These are phyloP conservation scores for Eulacestoma nigropectus DNA, from an alignment of 2,113 vertebrate species.

Conservation along the genomic window DNA sequence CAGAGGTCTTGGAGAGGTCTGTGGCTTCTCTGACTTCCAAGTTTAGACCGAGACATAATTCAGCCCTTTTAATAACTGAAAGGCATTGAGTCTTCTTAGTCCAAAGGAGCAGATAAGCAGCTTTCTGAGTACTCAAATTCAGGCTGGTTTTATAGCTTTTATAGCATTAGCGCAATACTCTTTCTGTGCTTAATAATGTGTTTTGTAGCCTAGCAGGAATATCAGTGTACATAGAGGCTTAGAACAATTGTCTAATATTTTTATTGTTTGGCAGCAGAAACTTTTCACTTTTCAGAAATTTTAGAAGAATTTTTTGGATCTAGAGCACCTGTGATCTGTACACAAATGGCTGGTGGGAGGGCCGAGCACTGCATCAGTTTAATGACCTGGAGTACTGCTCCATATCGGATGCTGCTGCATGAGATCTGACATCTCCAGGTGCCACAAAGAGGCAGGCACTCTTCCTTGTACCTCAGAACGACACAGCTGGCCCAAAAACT, in stretches of 20 bases:
- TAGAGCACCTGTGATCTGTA: conserved; percentile 8
- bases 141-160: conserved; percentile 5
- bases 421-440: neutral
- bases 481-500: conserved; percentile 39
- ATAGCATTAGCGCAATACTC: neutral
- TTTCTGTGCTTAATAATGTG: neutral
- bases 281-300: neutral
- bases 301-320: neutral
- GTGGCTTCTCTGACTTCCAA: neutral
- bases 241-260: neutral
- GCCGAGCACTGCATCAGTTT: neutral
- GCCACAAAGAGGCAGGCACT: conserved; percentile 63
- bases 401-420: conserved; percentile 40
- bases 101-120: conserved; percentile 45
- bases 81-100: conserved; percentile 39
- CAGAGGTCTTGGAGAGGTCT: neutral
- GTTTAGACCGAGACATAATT: neutral
- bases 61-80: conserved; percentile 46
- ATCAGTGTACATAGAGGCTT: neutral
- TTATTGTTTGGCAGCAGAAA: neutral
- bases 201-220: neutral
- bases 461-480: neutral
- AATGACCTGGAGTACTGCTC: conserved; percentile 24
- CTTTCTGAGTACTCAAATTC: conserved; percentile 40
- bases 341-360: conserved; percentile 30